These are phyloP conservation scores for Trichopria drosophilae DNA, from an alignment of 2,888 invertebrate genomes.

Conservation along the genomic window DNA sequence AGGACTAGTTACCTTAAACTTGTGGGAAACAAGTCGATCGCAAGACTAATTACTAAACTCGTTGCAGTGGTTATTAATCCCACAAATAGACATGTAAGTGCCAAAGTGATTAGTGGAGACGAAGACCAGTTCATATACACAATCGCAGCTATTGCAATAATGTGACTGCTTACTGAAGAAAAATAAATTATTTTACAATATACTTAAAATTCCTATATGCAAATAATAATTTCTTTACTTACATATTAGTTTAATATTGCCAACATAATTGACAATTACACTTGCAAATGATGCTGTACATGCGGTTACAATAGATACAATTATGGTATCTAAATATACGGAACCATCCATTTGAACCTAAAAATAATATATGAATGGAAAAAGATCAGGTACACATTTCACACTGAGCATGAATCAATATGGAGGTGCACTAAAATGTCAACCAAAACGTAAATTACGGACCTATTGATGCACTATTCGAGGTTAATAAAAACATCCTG, in stretches of 20 bases:
- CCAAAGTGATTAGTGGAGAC: constrained; percentile 37
- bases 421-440: too few species aligned
- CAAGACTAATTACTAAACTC: constrained; percentile 64
- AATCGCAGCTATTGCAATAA: constrained; percentile 38
- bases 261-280: constrained; percentile 35
- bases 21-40: constrained; percentile 70
- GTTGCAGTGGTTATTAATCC: constrained; percentile 41
- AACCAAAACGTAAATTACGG: too few species aligned
- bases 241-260: constrained; percentile 43
- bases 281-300: constrained; percentile 36
- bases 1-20: constrained; percentile 69
- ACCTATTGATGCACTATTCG: too few species aligned
- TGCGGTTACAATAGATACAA: constrained; percentile 34
- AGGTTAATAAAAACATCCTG: too few species aligned
- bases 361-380: constrained; percentile 20
- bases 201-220: too few species aligned
- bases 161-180: constrained; percentile 39
- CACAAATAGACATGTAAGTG: constrained; percentile 43
- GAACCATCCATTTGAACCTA: constrained; percentile 33
- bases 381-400: too few species aligned
- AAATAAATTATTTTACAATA: neutral
- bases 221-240: constrained; percentile 31
- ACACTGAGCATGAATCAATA: too few species aligned
- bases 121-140: constrained; percentile 46
- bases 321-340: constrained; percentile 41